phyloP scores from a whole-genome alignment of 2,888 invertebrate genomes.

The Achlya flavicornis region DNA sequence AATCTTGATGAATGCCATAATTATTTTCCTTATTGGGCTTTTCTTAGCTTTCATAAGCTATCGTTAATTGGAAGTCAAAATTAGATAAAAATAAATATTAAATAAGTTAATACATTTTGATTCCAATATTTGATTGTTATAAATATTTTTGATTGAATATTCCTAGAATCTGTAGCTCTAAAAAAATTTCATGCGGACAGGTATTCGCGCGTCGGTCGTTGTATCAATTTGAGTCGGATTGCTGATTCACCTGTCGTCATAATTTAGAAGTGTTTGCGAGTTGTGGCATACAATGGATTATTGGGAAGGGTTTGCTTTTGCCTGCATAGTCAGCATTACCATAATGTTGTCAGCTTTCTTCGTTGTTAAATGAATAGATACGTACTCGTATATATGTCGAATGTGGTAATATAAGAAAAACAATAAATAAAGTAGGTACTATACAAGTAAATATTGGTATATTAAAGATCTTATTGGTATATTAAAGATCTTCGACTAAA shows the following conservation, averaged over 20 bases:
- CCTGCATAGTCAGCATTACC: not conserved
- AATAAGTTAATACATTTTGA: not conserved
- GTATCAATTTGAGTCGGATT: not conserved
- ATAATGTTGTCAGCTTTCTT: not conserved
- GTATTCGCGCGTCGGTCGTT: not conserved
- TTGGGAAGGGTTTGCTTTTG: not conserved
- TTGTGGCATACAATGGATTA: not conserved
- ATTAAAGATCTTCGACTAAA: too few relatives aligned
- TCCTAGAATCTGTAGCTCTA: not conserved
- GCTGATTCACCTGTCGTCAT: constrained; percentile 4
- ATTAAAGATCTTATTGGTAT: too few relatives aligned
- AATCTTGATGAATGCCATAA: not conserved
- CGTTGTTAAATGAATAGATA: not conserved
- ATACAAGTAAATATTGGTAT: not conserved
- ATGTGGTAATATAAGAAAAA: not conserved
- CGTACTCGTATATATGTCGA: too few relatives aligned
- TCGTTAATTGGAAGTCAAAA: not conserved
- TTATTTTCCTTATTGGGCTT: not conserved
- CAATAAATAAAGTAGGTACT: not conserved
- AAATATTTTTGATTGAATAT: not conserved
- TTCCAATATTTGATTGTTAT: not conserved
- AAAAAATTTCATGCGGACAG: not conserved
- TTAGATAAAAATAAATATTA: not conserved
- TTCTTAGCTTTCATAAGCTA: not conserved
- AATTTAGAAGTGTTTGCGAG: not conserved